Conservation (phyloP, 2,113 vertebrate species). For the Leptodactylus fuscus region DNA sequence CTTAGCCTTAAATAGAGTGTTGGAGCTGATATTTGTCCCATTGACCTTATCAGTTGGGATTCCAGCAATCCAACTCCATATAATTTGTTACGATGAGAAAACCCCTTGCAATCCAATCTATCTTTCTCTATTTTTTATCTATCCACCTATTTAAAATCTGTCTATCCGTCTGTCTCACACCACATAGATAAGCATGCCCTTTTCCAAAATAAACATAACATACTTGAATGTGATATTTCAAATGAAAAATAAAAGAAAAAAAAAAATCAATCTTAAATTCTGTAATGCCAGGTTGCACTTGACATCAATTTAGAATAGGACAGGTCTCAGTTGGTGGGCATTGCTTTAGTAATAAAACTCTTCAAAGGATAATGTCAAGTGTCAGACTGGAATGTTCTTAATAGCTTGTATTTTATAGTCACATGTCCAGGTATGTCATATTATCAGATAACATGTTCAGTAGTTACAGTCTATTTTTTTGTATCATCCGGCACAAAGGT, state of each 20-base stretch:
- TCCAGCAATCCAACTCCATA: too few species aligned
- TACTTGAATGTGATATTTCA: too few species aligned
- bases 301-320: neutral
- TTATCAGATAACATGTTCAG: neutral
- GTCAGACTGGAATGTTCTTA: neutral
- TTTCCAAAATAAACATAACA: too few species aligned
- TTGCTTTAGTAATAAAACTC: neutral
- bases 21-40: too few species aligned
- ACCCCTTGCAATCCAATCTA: too few species aligned
- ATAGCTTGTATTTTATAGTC: neutral
- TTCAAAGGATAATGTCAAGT: neutral
- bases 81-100: too few species aligned
- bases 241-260: neutral
- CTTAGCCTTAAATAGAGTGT: too few species aligned
- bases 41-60: too few species aligned
- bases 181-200: too few species aligned
- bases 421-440: neutral
- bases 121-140: neutral
- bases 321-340: neutral
- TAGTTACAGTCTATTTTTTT: neutral
- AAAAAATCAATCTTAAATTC: neutral
- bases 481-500: neutral
- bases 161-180: too few species aligned
- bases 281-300: neutral
- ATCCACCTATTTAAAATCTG: neutral